phyloP scores from a whole-genome alignment of 2,888 invertebrate genomes.

The Philopedon plagiatum region DNA sequence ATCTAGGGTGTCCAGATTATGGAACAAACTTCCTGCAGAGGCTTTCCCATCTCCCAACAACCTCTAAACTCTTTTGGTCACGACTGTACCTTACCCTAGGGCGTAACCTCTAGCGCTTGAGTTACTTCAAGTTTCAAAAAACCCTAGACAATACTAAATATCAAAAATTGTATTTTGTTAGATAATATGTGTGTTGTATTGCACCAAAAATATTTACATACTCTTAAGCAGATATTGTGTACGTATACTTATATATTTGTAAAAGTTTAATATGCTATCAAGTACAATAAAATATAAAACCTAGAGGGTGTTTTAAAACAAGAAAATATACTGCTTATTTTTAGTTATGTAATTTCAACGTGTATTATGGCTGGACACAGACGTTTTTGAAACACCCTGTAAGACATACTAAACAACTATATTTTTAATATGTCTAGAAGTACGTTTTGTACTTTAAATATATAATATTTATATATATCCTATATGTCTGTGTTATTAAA shows the following conservation, averaged over 20 bases:
- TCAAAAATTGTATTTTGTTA: slow-evolving; percentile 29
- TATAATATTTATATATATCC: not conserved
- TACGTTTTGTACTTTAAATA: not conserved
- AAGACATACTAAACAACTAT: not conserved
- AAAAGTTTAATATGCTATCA: slow-evolving; percentile 1
- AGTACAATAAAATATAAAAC: not conserved
- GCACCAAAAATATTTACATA: slow-evolving; percentile 10
- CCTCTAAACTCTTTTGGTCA: no score
- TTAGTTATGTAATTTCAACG: no score
- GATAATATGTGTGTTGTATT: not conserved
- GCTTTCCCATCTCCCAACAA: no score
- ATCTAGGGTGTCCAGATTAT: no score
- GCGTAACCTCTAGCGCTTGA: not conserved
- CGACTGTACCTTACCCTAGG: no score
- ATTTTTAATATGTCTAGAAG: not conserved
- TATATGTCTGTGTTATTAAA: slow-evolving; percentile 3
- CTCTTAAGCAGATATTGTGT: slow-evolving; percentile 31
- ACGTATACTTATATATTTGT: slow-evolving; percentile 43
- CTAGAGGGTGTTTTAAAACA: not conserved
- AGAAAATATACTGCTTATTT: not conserved
- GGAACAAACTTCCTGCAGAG: no score
- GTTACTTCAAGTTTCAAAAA: not conserved
- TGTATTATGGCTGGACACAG: not conserved
- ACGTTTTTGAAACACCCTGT: slow-evolving; percentile 2
- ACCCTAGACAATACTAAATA: slow-evolving; percentile 25